Base-by-base conservation (phyloP, 2,797 vertebrate species). In the Chelon labrosus region DNA sequence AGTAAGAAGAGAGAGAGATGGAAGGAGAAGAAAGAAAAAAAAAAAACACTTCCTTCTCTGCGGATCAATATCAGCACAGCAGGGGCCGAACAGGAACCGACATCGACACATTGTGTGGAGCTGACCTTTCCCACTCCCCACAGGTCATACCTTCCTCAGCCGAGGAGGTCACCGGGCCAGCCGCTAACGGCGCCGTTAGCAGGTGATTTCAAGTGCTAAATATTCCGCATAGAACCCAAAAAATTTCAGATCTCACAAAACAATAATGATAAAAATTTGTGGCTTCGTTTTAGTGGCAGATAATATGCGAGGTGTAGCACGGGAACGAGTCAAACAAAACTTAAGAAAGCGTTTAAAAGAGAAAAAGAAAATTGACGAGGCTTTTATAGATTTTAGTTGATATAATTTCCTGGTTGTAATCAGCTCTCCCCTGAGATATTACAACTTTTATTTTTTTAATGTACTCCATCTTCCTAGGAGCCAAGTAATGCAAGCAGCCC, bases 41-140 rank as follows among this genome's bases (percentile, higher is more conserved):
- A 82, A 93, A 91, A 42, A 44, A 3, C 59, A 90, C 93, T 93
- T 95, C 95, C 95, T 95, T 89, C 92, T 94, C 88, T 52, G 52
- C 60, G 94, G 95, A 97, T 98, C 96, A 94, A 97, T 97, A 96
- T 94, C 91, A 78, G 85, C 95, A 71, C 96, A 95, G 95, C 95
- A 86, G 96, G 96, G 85, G 93, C 88, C 84, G 83, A 92, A 94
- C 93, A 95, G 92, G 95, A 96, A 94, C 92, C 93, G 90, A 90
- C 94, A 95, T 94, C 92, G 70, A 93, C 89, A 84, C 94, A 83
- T 95, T 69, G 93, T 94, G 91, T 95, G 96, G 82, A 87, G 87
- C 92, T 95, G 97, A 96, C 96, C 97, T 97, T 96, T 96, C 88
- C 83, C 93, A 89, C 94, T 94, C 93, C 91, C 91, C 89, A 89